These are phyloP conservation scores for Machimus rusticus DNA, from an alignment of 2,888 invertebrate genomes.

Conservation along the genomic window DNA sequence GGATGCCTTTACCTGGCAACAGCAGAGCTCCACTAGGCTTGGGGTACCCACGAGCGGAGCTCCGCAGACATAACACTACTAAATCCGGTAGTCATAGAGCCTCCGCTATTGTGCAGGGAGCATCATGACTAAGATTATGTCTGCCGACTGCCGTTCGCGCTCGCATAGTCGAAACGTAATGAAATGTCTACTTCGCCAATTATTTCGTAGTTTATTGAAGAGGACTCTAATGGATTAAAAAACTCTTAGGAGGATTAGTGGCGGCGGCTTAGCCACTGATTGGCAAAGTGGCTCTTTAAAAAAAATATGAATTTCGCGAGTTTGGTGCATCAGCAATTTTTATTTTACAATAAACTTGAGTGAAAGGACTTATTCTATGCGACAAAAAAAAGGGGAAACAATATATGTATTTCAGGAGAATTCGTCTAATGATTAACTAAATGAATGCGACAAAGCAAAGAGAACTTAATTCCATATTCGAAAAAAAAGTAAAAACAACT, in stretches of 20 bases:
- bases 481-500: too few relatives aligned
- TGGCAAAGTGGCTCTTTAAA: background rate
- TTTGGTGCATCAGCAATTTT: background rate
- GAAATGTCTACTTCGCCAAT: background rate
- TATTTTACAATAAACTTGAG: background rate
- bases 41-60: background rate
- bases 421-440: too few relatives aligned
- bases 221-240: constrained; percentile 1
- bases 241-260: background rate
- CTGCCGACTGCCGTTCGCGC: background rate
- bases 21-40: background rate
- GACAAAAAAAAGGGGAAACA: too few relatives aligned
- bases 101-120: background rate
- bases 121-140: background rate
- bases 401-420: too few relatives aligned
- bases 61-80: background rate
- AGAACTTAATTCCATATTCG: too few relatives aligned
- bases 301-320: background rate
- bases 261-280: too few relatives aligned
- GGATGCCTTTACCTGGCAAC: background rate
- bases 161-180: background rate
- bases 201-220: constrained; percentile 14
- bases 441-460: too few relatives aligned
- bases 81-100: constrained; percentile 16
- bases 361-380: background rate